Evolutionary conservation across 2,113 vertebrate species (phyloP), one percentile per base, ranked within the genome.

Genomic region (Ceyx cyanopectus): DNA sequence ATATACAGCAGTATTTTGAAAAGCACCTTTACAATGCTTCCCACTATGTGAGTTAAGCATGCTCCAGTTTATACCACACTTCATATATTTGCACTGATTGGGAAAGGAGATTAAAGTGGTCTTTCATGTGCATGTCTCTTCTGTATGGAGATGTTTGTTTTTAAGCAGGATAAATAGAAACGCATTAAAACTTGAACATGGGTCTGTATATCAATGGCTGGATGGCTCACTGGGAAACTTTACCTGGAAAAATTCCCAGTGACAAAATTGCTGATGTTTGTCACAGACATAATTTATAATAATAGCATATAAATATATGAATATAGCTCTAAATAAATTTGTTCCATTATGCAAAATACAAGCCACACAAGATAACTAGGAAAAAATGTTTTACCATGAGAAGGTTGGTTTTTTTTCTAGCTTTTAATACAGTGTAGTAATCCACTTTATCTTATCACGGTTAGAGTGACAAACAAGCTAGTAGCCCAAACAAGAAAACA

Each of bases 101-200:
- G 18, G 73, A 87, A 89, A 76, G 74, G 68, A 87, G 76, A 84
- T 91, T 74, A 58, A 78, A 92, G 79, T 65, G 78, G 69, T 86
- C 88, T 96, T 93, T 92, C 73, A 77, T 43, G 72, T 62, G 20
- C 23, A 41, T 58, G 60, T 84, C 77, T 85, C 16, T 41, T 82
- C 57, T 85, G 62, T 54, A 75, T 74, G 58, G 74, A 92, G 70
- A 32, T 76, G 70, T 46, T 74, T 81, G 41, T 11, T 92, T 96
- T 89, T 65, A 87, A 87, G 87, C 30, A 67, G 56, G 78, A 84
- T 89, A 83, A 95, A 92, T n/a, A 90, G 84, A 86, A 94, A 70
- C 56, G 84, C 58, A 72, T 79, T 90, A 83, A 67, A 68, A 86
- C 63, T 60, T 88, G 48, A 58, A 24, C 32, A 23, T 22, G 62